Evolutionary conservation across 2,113 vertebrate genomes (phyloP).

Genomic region (Leucopsar rothschildi): DNA sequence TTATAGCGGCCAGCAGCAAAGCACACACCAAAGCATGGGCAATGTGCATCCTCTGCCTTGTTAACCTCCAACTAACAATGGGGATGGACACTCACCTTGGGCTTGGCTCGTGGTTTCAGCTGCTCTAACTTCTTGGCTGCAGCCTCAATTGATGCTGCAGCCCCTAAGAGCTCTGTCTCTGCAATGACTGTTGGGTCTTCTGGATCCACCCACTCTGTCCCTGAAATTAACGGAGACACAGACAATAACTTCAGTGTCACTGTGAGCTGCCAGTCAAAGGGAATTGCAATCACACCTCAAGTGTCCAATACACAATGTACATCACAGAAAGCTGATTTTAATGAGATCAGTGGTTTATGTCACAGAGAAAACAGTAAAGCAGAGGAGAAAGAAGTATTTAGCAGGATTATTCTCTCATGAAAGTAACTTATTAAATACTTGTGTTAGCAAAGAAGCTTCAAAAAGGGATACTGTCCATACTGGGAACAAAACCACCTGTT

Average conservation of each 20-base stretch:
- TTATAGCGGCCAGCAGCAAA: background rate
- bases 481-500: background rate
- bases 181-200: conserved; percentile 97
- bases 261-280: background rate
- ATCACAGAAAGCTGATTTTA: background rate
- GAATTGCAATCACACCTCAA: background rate
- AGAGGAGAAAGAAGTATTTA: background rate
- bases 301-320: background rate
- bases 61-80: background rate
- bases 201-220: conserved; percentile 93
- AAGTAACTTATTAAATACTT: background rate
- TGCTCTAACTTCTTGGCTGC: conserved; percentile 99
- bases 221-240: conserved; percentile 71
- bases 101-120: conserved; percentile 95
- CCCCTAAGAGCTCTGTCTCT: conserved; percentile 93
- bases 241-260: conserved; percentile 8
- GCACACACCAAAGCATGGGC: background rate
- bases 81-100: conserved; percentile 82
- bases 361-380: background rate
- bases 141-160: conserved; percentile 96
- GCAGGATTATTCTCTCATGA: background rate
- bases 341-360: background rate
- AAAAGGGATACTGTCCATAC: background rate
- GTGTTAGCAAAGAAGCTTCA: background rate
- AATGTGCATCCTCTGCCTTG: background rate